Base-by-base conservation (phyloP, 2,888 invertebrate genomes). In the Minunthozetes semirufus region DNA sequence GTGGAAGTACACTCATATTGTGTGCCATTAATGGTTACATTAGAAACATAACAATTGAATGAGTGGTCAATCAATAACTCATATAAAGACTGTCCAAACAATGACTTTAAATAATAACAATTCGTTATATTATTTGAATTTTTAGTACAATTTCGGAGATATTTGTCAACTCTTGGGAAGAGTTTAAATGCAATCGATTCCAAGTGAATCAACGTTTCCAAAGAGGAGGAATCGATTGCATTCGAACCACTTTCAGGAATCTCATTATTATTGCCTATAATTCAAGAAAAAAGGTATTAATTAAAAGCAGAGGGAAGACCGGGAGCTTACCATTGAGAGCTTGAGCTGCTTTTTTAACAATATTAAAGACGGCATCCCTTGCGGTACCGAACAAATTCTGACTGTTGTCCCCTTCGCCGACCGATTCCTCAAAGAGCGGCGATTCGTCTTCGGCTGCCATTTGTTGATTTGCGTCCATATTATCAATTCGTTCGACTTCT, bases 321-420 rank as follows among this genome's bases (percentile, higher is more conserved):
- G 17, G 15, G 13, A 29, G 63, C 66, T 27, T 27, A 75, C 75
- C 70, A 61, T 71, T 75, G 56, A 75, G 33, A 50, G 89, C 92
- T 84, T 91, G 89, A 9, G 93, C 92, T 0, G 93, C 95, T 83
- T 93, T 93, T 82, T 93, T 93, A 74, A 95, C 92, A 78, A 96
- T 92, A 68, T 91, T 92, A 82, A 94, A 88, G 61, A 95, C 94
- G 0, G 92, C 94, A 82, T 94, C 94, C 79, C 91, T 88, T 2
- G 93, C 94, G 15, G 91, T 91, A 76, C 91, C 92, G 80, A 94
- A 80, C 38, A 82, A 77, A 76, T 81, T 78, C 33, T 74, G 73
- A 25, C 75, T 42, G 33, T 75, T 63, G 29, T 74, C 29, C 63
- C 77, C 73, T 73, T 78, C 61, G 63, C 74, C 61, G n/a, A 50